Evolutionary conservation across 2,113 vertebrate genomes (phyloP), one percentile per base, ranked within the genome.

Genomic region (Hemichromis elongatus): DNA sequence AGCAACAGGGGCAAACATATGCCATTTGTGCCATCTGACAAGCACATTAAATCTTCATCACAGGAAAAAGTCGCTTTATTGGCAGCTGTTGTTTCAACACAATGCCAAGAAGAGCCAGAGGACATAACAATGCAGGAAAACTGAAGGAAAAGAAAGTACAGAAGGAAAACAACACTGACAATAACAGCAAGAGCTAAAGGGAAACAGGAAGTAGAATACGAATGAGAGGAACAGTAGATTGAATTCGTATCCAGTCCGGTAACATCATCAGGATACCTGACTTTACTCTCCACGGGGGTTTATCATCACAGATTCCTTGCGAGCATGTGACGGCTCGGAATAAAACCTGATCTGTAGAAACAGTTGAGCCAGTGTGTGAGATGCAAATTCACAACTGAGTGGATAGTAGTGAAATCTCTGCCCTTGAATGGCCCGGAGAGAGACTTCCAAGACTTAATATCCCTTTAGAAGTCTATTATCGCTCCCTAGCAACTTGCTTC

Each of bases 41-140:
- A 88, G 73, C 45, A 26, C 89, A 93, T 95, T 92, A 94, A 93
- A 93, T 86, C 88, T 93, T 93, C 92, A 95, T 95, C 94, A 93
- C 88, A 94, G 83, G 89, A 91, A 93, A 92, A 91, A 84, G 59
- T 53, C 57, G 10, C 47, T 91, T 93, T 86, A 91, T 63, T 91
- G 89, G 88, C 90, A 93, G 89, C 81, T 87, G 90, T 56, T 86
- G 68, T 88, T 92, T 90, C n/a, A 92, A 83, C 68, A 16, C 14
- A 18, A 52, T 30, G 78, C 84, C 90, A 89, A 85, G 79, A 89
- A 75, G 82, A 85, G 88, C 87, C 88, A 84, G 84, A 81, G 86
- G 90, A 88, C 82, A 77, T 81, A 90, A 90, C 82, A 86, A 80
- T 28, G 56, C 59, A 82, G 42, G 56, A 70, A 81, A 63, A 86